Base-by-base conservation (phyloP, 2,888 invertebrate genomes). In the Periphyllus acericola region DNA sequence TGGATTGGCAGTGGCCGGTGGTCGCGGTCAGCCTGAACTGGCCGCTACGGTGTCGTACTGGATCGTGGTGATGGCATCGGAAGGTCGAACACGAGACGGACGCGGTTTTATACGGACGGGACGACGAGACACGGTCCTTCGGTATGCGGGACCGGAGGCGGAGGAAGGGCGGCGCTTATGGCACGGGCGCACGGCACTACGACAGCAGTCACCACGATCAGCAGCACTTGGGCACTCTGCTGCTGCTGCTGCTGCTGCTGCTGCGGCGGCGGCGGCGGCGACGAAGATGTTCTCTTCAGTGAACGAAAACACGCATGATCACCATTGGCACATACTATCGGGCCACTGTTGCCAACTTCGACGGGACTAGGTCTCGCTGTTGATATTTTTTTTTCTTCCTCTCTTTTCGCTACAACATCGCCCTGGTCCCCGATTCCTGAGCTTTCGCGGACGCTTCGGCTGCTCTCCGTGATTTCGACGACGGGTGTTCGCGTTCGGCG, bases 301-400 rank as follows among this genome's bases (percentile, higher is more conserved):
- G 80, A 86, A 86, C 80, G 86, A 86, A 80, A 86, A 80, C 72
- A 86, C 86, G 80, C 86, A 86, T 80, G 80, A 80, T 72, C 80
- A 36, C 72, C 80, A 78, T 21, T 75, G 40, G 36, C 36, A 36
- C 29, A n/a, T 68, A 71, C 72, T 80, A 86, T 86, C 86, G 86
- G 72, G 68, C 36, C 72, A 86, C 86, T 80, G 86, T 79, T 86
- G 86, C 86, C 86, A 86, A 86, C 86, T 36, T 86, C 29, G 86
- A 60, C 80, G 72, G 55, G 71, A 17, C 71, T 19, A 74, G 78
- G 6, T 36, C n/a, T 79, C 40, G 36, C 3, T 32, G n/a, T 3
- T 9, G 52, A 78, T 46, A 3, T 76, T 52, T 5, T 76, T 25
- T 75, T 4, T 25, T 14, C 25, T 75, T 14, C 32, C 32, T 9